Evolutionary conservation across 2,797 vertebrate species (phyloP).

Genomic region (Gallinago solitaria): DNA sequence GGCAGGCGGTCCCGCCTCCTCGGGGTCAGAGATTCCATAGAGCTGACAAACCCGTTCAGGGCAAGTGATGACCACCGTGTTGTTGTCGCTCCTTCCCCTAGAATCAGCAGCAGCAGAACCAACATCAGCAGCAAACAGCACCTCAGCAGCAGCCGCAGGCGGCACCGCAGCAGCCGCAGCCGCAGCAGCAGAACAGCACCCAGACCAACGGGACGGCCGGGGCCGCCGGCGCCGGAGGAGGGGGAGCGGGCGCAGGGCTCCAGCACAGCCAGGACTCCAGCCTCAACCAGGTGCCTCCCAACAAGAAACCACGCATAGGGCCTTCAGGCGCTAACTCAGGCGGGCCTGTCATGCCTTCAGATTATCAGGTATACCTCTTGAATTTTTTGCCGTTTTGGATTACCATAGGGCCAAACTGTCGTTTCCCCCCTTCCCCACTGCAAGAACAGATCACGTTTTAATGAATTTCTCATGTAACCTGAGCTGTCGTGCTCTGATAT

Average conservation of each 20-base stretch:
- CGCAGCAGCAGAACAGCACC: conserved; percentile 86
- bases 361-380: conserved; percentile 88
- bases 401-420: rapidly evolving
- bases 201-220: conserved; percentile 92
- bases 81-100: neutral
- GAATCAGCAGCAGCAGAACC: conserved; percentile 87
- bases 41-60: rapidly evolving
- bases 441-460: neutral
- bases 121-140: conserved; percentile 79
- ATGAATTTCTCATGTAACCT: neutral
- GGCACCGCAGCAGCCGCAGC: conserved; percentile 77
- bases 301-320: conserved; percentile 94
- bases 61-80: neutral
- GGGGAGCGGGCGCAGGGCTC: conserved; percentile 74
- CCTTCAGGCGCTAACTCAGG: conserved; percentile 89
- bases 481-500: neutral
- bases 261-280: conserved; percentile 87
- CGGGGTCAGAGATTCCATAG: rapidly evolving
- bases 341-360: conserved; percentile 88
- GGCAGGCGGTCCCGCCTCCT: rapidly evolving
- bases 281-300: conserved; percentile 91
- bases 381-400: neutral
- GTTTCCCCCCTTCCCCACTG: rapidly evolving
- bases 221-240: conserved; percentile 35
- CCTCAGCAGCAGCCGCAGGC: conserved; percentile 86